Conservation (phyloP, 2,888 invertebrate species). For the Drosophila infuscata region DNA sequence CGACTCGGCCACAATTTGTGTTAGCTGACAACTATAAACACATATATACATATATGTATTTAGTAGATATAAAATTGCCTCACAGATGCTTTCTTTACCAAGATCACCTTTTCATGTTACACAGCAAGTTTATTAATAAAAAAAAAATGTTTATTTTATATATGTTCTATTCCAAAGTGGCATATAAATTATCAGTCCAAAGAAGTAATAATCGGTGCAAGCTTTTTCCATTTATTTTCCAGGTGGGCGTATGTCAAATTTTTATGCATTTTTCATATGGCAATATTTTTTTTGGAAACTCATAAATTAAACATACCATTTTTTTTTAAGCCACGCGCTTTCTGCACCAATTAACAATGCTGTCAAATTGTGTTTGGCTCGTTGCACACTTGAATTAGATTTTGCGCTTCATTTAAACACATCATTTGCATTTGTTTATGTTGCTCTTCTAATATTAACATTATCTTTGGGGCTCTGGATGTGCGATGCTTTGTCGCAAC, state of each 20-base stretch:
- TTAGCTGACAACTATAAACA: constrained; percentile 11
- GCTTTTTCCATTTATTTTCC: constrained; percentile 42
- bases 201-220: constrained; percentile 48
- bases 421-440: constrained; percentile 62
- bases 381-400: constrained; percentile 52
- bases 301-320: constrained; percentile 65
- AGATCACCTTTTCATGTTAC: constrained; percentile 5
- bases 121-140: constrained; percentile 17
- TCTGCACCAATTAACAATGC: constrained; percentile 67
- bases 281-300: constrained; percentile 15
- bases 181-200: constrained; percentile 69
- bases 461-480: constrained; percentile 26
- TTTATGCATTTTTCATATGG: constrained; percentile 56
- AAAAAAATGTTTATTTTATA: constrained; percentile 7
- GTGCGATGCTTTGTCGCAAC: constrained; percentile 14
- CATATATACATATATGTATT: not conserved
- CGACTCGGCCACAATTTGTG: constrained; percentile 7
- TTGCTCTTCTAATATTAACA: constrained; percentile 46
- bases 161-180: constrained; percentile 41
- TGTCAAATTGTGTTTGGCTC: constrained; percentile 17
- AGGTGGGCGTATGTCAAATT: constrained; percentile 59
- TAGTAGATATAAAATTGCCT: constrained; percentile 9
- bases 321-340: constrained; percentile 23
- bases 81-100: constrained; percentile 20
- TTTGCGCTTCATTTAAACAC: constrained; percentile 70